Conservation (phyloP, 2,113 vertebrate genomes). For the Brachionichthys hirsutus region DNA sequence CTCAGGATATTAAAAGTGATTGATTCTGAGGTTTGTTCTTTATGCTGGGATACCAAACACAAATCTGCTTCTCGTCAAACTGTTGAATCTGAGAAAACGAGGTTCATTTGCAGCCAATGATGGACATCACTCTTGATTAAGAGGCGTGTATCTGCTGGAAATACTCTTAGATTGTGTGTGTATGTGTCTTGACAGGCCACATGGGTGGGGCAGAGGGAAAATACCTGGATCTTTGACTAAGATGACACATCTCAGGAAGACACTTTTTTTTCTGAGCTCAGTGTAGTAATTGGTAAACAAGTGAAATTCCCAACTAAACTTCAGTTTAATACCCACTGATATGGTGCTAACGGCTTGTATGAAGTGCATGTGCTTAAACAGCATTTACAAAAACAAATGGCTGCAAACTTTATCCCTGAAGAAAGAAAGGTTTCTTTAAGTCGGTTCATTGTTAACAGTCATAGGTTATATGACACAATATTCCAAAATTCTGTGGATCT, state of each 20-base stretch:
- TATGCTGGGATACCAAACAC: slow-evolving; percentile 57
- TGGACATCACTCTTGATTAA: slow-evolving; percentile 64
- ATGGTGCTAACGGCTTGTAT: not conserved
- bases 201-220: slow-evolving; percentile 25
- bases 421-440: too few relatives aligned
- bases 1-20: slow-evolving; percentile 22
- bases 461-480: too few relatives aligned
- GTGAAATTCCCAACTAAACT: not conserved
- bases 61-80: slow-evolving; percentile 49
- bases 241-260: not conserved
- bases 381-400: too few relatives aligned
- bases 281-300: not conserved
- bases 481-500: too few relatives aligned
- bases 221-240: slow-evolving; percentile 30
- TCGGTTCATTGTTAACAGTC: too few relatives aligned
- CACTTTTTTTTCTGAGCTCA: not conserved
- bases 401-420: too few relatives aligned
- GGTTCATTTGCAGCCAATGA: slow-evolving; percentile 70
- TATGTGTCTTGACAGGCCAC: slow-evolving; percentile 10
- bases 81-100: slow-evolving; percentile 63
- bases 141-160: slow-evolving; percentile 49
- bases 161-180: slow-evolving; percentile 18
- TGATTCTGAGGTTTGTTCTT: slow-evolving; percentile 25
- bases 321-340: slow-evolving; percentile 1
- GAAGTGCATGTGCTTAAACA: slow-evolving; percentile 1